Conservation (phyloP, 2,113 vertebrate genomes). For the Oriolus oriolus region DNA sequence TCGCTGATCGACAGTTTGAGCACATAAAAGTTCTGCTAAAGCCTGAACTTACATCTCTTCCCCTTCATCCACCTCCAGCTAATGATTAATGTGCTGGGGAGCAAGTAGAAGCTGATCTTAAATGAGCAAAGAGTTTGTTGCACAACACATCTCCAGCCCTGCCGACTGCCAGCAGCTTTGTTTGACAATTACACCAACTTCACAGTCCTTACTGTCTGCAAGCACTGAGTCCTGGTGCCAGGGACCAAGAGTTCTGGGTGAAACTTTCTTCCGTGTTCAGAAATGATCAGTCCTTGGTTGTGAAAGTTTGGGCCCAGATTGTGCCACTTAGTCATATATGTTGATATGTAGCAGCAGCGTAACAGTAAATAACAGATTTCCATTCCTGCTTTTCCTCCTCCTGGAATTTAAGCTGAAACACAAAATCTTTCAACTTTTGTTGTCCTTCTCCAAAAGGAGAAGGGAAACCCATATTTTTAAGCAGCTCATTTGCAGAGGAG, state of each 20-base stretch:
- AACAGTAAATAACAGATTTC: constrained; percentile 12
- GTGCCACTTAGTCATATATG: neutral
- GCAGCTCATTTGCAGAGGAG: neutral
- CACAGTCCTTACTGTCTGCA: neutral
- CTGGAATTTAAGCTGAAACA: neutral
- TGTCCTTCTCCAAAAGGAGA: neutral
- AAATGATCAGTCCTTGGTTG: neutral
- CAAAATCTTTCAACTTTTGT: neutral
- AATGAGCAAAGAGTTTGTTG: neutral
- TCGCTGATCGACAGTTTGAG: neutral
- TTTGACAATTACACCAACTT: neutral
- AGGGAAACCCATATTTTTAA: neutral
- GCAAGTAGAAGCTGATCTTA: neutral
- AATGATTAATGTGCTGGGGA: neutral
- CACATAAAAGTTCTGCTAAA: neutral
- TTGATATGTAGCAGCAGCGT: neutral
- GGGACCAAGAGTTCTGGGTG: neutral
- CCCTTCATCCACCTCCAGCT: neutral
- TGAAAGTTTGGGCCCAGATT: neutral
- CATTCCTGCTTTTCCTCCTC: neutral
- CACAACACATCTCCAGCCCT: neutral
- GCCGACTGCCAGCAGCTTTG: neutral
- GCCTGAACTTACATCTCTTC: neutral
- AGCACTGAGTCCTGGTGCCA: neutral
- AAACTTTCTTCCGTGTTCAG: neutral